Base-by-base conservation (phyloP, 2,113 vertebrate species). In the Monopterus albus region DNA sequence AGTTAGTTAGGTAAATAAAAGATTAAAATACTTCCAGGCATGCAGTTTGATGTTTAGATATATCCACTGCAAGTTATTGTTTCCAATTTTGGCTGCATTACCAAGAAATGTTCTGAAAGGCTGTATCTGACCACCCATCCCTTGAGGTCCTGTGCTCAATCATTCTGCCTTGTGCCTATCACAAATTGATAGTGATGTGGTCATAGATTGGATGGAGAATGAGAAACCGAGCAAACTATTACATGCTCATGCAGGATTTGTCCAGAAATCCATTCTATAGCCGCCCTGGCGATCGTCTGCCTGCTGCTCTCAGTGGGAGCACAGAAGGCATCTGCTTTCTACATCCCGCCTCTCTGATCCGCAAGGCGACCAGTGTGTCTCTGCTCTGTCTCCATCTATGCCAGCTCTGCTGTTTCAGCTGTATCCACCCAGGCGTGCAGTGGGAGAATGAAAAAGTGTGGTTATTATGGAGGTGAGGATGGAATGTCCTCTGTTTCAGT, bases 281-380 rank as follows among this genome's bases (percentile, higher is more conserved):
- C 31, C 18, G 4, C 56, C 55, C 38, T 57, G 57, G 60, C 55
- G 2, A 40, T 68, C 52, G 38, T 57, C 64, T 39, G 52, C 55
- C 35, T 40, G 69, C 51, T 29, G 52, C 69, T 74, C 57, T 68
- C 78, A 61, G 46, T 49, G 64, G 69, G 75, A 66, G 51, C 43
- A 10, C 64, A 57, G 40, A 72, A 39, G 59, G 79, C 75, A 72
- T 87, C 73, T 87, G 84, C 83, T 82, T 81, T 81, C 65, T 72
- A 1, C 61, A 78, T 73, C 65, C 62, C 33, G 71, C 51, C 65
- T 60, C 68, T 67, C 28, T 49, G 75, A 63, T 75, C 63, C 72
- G 55, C 29, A 49, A 72, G 66, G 63, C 61, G 69, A 53, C 50
- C 52, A 10, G 29, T 36, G 52, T 65, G 60, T 60, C 67, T 64